phyloP scores from a whole-genome alignment of 2,113 vertebrate genomes.

The Dasyornis broadbenti region DNA sequence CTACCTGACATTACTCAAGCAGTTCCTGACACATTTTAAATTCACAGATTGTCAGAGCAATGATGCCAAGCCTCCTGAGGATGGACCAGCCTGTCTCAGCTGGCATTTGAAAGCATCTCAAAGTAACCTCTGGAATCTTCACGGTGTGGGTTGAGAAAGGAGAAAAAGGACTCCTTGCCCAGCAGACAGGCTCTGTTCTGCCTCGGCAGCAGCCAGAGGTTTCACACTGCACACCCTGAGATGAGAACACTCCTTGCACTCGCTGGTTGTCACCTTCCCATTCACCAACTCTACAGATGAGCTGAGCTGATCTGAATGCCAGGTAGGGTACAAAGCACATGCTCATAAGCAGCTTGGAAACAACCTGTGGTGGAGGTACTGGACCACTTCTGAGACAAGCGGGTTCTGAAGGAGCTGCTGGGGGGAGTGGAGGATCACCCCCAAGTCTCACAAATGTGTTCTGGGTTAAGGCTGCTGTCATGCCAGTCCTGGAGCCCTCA shows the following conservation, averaged over 20 bases:
- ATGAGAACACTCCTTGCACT: not conserved
- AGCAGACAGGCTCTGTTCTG: not conserved
- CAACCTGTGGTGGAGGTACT: not conserved
- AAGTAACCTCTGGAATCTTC: not conserved
- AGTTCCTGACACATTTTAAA: not conserved
- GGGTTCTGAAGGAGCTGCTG: not conserved
- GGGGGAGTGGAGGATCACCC: not conserved
- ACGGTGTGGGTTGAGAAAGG: not conserved
- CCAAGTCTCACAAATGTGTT: not conserved
- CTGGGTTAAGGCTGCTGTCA: not conserved
- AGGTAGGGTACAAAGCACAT: not conserved
- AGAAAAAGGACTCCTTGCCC: not conserved
- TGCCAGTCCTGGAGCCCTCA: not conserved
- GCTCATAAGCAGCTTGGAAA: not conserved
- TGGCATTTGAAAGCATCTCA: not conserved
- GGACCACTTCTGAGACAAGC: not conserved
- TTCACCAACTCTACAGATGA: not conserved
- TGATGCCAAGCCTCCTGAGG: not conserved
- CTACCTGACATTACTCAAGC: not conserved
- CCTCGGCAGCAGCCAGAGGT: not conserved
- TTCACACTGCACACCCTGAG: not conserved
- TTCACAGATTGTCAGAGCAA: not conserved
- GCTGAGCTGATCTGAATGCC: not conserved
- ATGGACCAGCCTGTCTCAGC: not conserved
- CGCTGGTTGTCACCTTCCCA: not conserved